Percentiles rank a stretch among this genome's conserved stretches.
phyloP scores from a whole-genome alignment of 2,888 invertebrate genomes.

The Pyrocoelia pectoralis region DNA sequence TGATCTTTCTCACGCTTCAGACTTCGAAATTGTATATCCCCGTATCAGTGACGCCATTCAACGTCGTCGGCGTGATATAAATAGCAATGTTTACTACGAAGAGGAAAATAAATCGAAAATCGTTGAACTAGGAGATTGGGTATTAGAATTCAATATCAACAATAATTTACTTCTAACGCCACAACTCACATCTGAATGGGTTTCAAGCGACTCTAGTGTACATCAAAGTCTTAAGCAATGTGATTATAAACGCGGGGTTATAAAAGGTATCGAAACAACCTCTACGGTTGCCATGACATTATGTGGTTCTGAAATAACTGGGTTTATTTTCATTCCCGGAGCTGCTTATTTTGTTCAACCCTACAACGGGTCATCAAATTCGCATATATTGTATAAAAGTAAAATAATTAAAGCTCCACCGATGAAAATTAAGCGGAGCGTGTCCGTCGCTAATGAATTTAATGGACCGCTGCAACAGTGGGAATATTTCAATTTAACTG shows the following conservation, averaged over 20 bases:
- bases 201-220: conserved; percentile 39
- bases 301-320: conserved; percentile 47
- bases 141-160: conserved; percentile 47
- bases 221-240: conserved; percentile 42
- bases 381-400: conserved; percentile 27
- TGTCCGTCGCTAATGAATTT: conserved; percentile 10
- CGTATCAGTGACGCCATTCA: conserved; percentile 39
- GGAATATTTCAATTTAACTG: conserved; percentile 60
- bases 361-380: conserved; percentile 35
- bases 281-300: conserved; percentile 51
- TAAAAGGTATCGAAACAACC: conserved; percentile 44
- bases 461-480: conserved; percentile 28
- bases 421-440: conserved; percentile 6
- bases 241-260: conserved; percentile 49
- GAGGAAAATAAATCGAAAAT: conserved; percentile 45
- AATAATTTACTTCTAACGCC: conserved; percentile 48
- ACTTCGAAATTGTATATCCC: conserved; percentile 45
- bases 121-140: conserved; percentile 49
- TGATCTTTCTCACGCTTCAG: conserved; percentile 29
- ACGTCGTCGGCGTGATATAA: conserved; percentile 41
- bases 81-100: conserved; percentile 42
- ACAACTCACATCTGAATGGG: conserved; percentile 47
- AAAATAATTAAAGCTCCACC: conserved; percentile 19
- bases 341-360: conserved; percentile 51
- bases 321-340: conserved; percentile 48